Evolutionary conservation across 1,140 invertebrate genomes (phyloP).

Genomic region (Caenorhabditis brenneri): DNA sequence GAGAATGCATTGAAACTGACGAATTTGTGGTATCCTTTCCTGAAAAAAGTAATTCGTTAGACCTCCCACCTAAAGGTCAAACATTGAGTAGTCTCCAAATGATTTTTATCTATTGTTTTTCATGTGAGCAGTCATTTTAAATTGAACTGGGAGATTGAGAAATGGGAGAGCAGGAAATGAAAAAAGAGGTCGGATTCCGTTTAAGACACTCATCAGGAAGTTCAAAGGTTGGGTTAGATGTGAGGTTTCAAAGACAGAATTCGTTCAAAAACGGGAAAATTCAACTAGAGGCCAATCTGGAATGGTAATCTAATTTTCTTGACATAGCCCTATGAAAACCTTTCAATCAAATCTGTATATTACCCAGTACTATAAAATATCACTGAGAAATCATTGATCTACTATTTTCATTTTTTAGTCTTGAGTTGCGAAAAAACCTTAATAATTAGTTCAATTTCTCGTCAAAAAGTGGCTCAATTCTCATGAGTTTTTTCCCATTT

Average conservation of each 20-base stretch:
- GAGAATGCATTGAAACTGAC: background rate
- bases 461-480: background rate
- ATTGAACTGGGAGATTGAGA: background rate
- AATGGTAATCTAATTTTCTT: no score
- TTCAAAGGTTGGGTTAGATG: no score
- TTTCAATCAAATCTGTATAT: no score
- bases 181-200: background rate
- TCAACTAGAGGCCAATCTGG: no score
- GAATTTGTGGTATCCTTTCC: background rate
- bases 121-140: background rate
- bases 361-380: no score
- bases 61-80: background rate
- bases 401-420: no score
- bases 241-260: no score
- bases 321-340: no score
- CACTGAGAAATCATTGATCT: no score
- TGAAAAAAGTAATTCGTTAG: background rate
- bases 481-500: background rate
- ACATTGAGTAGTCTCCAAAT: background rate
- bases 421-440: background rate
- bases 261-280: no score
- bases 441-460: slow-evolving; percentile 1
- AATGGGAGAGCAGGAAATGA: background rate
- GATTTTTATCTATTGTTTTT: background rate
- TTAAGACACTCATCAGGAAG: background rate